Percentiles rank a stretch among this genome's conserved stretches.
These are phyloP conservation scores for Pocota personata DNA, from an alignment of 2,888 invertebrate species.

Conservation along the genomic window DNA sequence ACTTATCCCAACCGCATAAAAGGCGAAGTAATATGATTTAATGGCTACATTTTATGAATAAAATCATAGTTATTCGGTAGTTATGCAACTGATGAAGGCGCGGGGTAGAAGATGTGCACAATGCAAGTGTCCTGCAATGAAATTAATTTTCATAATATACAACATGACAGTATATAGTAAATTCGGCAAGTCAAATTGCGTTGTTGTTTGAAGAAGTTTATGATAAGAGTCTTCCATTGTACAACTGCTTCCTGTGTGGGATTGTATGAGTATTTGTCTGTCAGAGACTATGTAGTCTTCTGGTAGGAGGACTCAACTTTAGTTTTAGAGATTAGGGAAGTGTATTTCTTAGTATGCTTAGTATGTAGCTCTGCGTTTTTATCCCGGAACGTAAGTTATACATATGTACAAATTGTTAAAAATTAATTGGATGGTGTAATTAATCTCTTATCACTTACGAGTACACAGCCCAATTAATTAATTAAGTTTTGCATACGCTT, in stretches of 20 bases:
- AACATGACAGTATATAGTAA: neutral
- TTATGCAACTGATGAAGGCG: neutral
- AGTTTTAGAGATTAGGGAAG: too few species aligned
- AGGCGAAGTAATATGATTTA: neutral
- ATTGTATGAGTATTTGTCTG: neutral
- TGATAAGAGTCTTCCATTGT: neutral
- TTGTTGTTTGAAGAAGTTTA: neutral
- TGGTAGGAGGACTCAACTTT: too few species aligned
- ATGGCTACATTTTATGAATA: neutral
- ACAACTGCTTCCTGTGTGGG: neutral
- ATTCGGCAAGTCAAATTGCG: neutral
- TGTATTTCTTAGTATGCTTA: too few species aligned
- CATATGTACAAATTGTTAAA: too few species aligned
- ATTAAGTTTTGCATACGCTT: too few species aligned
- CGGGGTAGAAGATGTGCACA: neutral
- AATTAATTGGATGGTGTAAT: too few species aligned
- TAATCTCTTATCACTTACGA: too few species aligned
- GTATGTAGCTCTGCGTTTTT: too few species aligned
- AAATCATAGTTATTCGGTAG: neutral
- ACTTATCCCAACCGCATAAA: neutral
- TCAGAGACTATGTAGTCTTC: too few species aligned
- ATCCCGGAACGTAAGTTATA: too few species aligned
- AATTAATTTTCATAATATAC: neutral
- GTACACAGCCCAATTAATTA: too few species aligned
- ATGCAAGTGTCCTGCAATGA: neutral